Evolutionary conservation across 2,888 invertebrate species (phyloP).

Genomic region (Coleophora deauratella): DNA sequence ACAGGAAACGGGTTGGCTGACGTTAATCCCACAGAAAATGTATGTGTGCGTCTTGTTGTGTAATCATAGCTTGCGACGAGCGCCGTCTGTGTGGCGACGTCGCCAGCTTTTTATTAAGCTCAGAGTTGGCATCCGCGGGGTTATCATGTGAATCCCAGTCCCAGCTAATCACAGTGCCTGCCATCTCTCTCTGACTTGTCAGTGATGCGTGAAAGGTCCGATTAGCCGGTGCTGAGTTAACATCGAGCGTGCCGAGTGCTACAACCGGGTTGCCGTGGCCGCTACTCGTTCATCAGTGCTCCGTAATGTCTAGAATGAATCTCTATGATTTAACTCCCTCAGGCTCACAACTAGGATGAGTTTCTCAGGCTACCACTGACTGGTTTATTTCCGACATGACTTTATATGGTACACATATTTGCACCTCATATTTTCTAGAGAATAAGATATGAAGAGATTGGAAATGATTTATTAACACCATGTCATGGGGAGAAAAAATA

Average conservation of each 20-base stretch:
- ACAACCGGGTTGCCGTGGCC: conserved; percentile 27
- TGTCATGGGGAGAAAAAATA: background rate
- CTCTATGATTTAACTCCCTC: conserved; percentile 58
- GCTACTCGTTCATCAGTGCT: conserved; percentile 46
- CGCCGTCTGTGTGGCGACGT: conserved; percentile 40
- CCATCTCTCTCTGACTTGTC: conserved; percentile 36
- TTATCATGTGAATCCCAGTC: conserved; percentile 45
- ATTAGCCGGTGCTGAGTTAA: conserved; percentile 31
- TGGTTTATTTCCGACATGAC: conserved; percentile 57
- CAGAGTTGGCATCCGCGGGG: conserved; percentile 36
- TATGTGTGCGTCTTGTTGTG: conserved; percentile 43
- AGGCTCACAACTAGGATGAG: conserved; percentile 33
- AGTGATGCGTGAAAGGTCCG: conserved; percentile 30
- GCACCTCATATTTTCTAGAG: conserved; percentile 49
- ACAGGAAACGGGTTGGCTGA: conserved; percentile 70
- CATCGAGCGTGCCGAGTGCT: conserved; percentile 30
- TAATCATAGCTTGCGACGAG: conserved; percentile 41
- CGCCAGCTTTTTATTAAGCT: conserved; percentile 52
- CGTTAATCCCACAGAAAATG: conserved; percentile 50
- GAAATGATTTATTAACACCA: conserved; percentile 34
- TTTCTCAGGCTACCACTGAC: conserved; percentile 65
- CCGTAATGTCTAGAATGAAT: conserved; percentile 53
- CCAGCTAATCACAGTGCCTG: conserved; percentile 40
- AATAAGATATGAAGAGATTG: conserved; percentile 28
- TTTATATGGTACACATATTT: conserved; percentile 62